phyloP scores from a whole-genome alignment of 2,797 vertebrate genomes.

The Nyctalus aviator region DNA sequence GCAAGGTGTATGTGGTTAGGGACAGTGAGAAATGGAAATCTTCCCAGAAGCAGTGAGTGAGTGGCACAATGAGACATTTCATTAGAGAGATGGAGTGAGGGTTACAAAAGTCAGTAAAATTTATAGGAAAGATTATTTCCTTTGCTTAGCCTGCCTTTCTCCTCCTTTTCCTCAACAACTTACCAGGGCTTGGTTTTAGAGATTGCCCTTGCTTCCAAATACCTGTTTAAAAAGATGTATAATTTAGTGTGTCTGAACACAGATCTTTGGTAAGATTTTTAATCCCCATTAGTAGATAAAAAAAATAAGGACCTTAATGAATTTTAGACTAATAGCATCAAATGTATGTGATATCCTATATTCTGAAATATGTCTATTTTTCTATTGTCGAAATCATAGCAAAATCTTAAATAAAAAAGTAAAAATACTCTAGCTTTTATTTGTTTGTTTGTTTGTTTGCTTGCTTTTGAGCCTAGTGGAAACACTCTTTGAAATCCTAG shows the following conservation, averaged over 20 bases:
- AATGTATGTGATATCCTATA: not conserved
- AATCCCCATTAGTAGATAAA: not conserved
- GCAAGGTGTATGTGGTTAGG: not conserved
- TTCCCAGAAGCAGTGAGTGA: not conserved
- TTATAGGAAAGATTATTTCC: not conserved
- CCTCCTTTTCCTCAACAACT: not conserved
- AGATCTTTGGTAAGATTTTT: not conserved
- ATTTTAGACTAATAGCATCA: constrained; percentile 19
- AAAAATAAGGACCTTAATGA: constrained; percentile 24
- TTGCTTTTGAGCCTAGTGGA: not conserved
- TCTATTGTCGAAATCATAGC: too few species aligned
- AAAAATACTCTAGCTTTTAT: not conserved
- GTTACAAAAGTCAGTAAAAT: not conserved
- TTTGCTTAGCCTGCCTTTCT: not conserved
- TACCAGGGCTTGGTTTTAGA: not conserved
- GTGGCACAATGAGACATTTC: not conserved
- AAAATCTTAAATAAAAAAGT: not conserved
- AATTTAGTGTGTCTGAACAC: not conserved
- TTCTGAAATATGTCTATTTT: too few species aligned
- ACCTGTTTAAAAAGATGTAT: not conserved
- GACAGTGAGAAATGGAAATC: not conserved
- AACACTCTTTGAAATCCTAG: not conserved
- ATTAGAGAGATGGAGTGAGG: not conserved
- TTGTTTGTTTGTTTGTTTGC: not conserved
- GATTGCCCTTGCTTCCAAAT: not conserved